Evolutionary conservation across 2,113 vertebrate species (phyloP), one percentile per base, ranked within the genome.

Genomic region (Psittacula cyanocephala): DNA sequence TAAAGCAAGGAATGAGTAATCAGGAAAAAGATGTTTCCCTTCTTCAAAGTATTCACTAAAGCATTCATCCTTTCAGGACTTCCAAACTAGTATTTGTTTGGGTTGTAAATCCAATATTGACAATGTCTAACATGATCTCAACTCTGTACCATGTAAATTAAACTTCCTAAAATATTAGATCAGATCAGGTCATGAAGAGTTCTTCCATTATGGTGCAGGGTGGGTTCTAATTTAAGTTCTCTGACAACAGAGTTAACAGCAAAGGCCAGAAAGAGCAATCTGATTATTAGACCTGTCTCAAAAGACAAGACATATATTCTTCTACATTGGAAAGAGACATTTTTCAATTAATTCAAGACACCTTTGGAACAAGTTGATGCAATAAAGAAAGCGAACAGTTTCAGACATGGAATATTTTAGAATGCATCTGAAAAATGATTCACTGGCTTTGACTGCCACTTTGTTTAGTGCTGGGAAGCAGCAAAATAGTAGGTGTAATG

Each of bases 11-110:
- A 95, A 91, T 79, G 59, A 96, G 86, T 97, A 96, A 97, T 95
- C 96, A 97, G 96, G 96, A 96, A 96, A 96, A 97, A 96, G 96
- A 94, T 96, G 96, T 96, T 97, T 97, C 96, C 96, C 95, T 78
- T 93, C 93, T 95, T 96, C 92, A 91, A 95, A 96, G 96, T 77
- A 91, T 49, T 79, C 81, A 79, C 83, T 89, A 76, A 95, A 95
- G 88, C 41, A 59, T 81, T 95, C 88, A 76, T 63, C 80, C 79
- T 92, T 94, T 91, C 95, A 87, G 57, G 96, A 72, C 53, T 76
- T 62, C 25, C 77, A 80, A 91, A 77, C 25, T 59, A 37, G 31
- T 43, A 72, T 72, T 92, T 92, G 77, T 88, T 89, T 89, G 46
- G 74, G 47, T 70, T 92, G 65, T 69, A 88, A 95, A 81, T 81